Percentiles rank a stretch among this genome's conserved stretches.
Evolutionary conservation across 1,140 invertebrate genomes (phyloP).

Genomic region (Drosophila oshimai): DNA sequence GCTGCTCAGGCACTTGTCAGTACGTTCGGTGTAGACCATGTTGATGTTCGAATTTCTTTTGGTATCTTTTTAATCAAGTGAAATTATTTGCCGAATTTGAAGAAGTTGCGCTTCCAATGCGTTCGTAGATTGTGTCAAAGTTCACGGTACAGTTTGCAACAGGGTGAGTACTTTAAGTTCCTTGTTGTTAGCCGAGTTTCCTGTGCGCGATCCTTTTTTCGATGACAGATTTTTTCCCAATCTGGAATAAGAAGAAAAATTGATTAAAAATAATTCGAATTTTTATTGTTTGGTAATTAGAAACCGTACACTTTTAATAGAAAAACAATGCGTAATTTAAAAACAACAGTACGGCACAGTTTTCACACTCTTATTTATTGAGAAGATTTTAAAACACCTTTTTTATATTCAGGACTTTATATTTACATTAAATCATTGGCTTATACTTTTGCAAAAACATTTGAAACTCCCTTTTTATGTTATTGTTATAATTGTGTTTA

Average conservation of each 20-base stretch:
- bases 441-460: too few species aligned
- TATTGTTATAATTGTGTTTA: too few species aligned
- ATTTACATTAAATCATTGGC: too few species aligned
- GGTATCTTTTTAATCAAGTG: constrained; percentile 4
- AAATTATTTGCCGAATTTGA: constrained; percentile 38
- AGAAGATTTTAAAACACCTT: too few species aligned
- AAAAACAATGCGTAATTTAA: too few species aligned
- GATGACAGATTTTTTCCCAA: constrained; percentile 87
- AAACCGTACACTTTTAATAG: too few species aligned
- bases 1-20: constrained; percentile 55
- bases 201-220: constrained; percentile 87
- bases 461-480: too few species aligned
- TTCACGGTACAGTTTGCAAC: constrained; percentile 89
- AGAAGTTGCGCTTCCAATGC: constrained; percentile 28
- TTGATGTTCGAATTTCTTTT: constrained; percentile 10
- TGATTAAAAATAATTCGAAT: not conserved
- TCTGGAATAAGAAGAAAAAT: constrained; percentile 69
- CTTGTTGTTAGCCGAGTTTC: constrained; percentile 88
- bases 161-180: constrained; percentile 89
- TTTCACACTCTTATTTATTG: too few species aligned
- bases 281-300: too few species aligned
- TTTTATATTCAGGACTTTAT: too few species aligned
- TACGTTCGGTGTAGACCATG: constrained; percentile 79
- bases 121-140: constrained; percentile 20
- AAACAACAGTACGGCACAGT: too few species aligned